A percentile compares a stretch with the other conserved stretches of the same genome.
phyloP scores from a whole-genome alignment of 2,888 invertebrate genomes.

The Drosophila aldrichi region DNA sequence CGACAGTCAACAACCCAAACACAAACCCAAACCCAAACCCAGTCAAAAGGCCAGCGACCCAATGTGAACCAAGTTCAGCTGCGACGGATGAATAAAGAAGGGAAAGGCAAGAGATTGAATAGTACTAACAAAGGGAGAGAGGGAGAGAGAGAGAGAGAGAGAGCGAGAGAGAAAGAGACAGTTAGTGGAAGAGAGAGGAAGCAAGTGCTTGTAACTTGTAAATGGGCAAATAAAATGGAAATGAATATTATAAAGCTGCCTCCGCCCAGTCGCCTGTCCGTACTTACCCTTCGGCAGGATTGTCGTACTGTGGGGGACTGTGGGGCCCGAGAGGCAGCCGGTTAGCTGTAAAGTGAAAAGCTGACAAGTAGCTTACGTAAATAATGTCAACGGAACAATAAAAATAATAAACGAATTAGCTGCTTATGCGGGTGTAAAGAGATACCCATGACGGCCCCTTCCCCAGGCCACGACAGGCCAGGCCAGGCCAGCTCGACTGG shows the following conservation, averaged over 20 bases:
- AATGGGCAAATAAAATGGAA: conserved; percentile 79
- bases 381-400: conserved; percentile 81
- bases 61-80: conserved; percentile 29
- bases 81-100: neutral
- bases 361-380: conserved; percentile 81
- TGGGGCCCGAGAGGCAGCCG: conserved; percentile 9
- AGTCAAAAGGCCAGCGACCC: conserved; percentile 57
- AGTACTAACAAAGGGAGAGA: neutral
- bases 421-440: conserved; percentile 58
- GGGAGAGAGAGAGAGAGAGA: neutral
- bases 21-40: conserved; percentile 13
- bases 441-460: conserved; percentile 5
- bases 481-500: neutral
- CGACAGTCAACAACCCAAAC: conserved; percentile 46
- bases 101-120: conserved; percentile 4
- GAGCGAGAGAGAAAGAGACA: no score
- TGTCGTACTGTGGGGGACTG: neutral
- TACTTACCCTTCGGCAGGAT: neutral
- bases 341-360: conserved; percentile 69
- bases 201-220: conserved; percentile 59
- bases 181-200: neutral
- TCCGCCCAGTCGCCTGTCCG: neutral
- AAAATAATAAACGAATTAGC: conserved; percentile 82
- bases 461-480: no score
- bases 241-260: conserved; percentile 77